Evolutionary conservation across 2,113 vertebrate species (phyloP).

Genomic region (Rhabdornis inornatus): DNA sequence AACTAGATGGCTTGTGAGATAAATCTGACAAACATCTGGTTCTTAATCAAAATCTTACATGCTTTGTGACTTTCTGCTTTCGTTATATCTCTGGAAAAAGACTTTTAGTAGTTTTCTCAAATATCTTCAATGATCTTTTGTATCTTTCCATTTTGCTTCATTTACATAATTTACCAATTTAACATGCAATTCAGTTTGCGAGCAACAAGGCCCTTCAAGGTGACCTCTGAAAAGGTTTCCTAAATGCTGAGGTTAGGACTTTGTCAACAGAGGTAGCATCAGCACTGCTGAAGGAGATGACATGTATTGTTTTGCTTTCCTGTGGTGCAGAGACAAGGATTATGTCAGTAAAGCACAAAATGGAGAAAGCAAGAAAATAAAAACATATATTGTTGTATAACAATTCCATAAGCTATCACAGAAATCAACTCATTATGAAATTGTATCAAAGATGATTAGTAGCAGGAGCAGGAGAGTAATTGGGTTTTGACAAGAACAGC

Average conservation of each 20-base stretch:
- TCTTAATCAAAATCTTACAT: background rate
- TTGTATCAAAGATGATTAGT: background rate
- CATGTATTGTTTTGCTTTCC: background rate
- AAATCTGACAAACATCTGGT: background rate
- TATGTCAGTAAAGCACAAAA: background rate
- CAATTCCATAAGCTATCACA: background rate
- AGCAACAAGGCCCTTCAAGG: background rate
- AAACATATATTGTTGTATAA: background rate
- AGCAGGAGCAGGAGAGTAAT: background rate
- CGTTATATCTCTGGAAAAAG: background rate
- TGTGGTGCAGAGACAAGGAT: background rate
- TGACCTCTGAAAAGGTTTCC: conserved; percentile 11
- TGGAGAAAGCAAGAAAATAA: background rate
- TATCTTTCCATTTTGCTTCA: background rate
- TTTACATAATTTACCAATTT: conserved; percentile 10
- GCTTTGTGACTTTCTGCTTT: background rate
- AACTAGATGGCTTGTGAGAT: background rate
- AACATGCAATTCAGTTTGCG: background rate
- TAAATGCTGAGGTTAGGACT: conserved; percentile 30
- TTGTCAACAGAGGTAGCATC: background rate
- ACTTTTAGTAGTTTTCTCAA: background rate
- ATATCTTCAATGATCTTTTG: background rate
- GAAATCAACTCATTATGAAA: background rate
- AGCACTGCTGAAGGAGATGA: background rate
- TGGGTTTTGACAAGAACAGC: background rate